phyloP scores from a whole-genome alignment of 2,113 vertebrate genomes.

The Seriola rivoliana region DNA sequence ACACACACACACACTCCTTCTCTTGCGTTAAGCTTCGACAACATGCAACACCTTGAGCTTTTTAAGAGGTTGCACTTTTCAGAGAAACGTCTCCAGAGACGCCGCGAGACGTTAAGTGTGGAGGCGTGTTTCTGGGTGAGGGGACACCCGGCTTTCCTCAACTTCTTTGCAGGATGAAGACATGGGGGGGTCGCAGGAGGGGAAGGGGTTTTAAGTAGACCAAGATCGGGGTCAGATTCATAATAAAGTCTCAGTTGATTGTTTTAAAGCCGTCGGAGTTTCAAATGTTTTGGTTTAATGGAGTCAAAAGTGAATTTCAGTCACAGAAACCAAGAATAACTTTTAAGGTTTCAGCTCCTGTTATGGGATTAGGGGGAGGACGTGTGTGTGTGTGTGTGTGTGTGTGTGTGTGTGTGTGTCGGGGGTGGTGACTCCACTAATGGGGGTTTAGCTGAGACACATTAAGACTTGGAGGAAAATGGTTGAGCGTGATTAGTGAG shows the following conservation, averaged over 20 bases:
- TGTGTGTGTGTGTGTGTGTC: slow-evolving; percentile 7
- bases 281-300: slow-evolving; percentile 1
- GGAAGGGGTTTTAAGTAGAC: slow-evolving; percentile 20
- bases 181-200: not conserved
- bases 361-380: not conserved
- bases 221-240: slow-evolving; percentile 12
- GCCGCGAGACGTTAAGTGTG: slow-evolving; percentile 21
- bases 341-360: not conserved
- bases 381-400: not conserved
- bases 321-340: slow-evolving; percentile 7
- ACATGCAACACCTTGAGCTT: slow-evolving; percentile 53
- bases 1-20: no score
- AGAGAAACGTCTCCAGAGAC: slow-evolving; percentile 25
- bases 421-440: slow-evolving; percentile 21
- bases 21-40: slow-evolving; percentile 42
- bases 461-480: slow-evolving; percentile 55
- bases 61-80: slow-evolving; percentile 39
- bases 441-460: slow-evolving; percentile 59
- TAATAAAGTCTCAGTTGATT: not conserved
- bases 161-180: slow-evolving; percentile 13
- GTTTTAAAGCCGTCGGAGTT: not conserved
- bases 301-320: not conserved
- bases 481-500: slow-evolving; percentile 57
- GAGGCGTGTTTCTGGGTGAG: slow-evolving; percentile 9
- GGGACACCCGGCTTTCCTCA: slow-evolving; percentile 9